These are phyloP conservation scores for Timema cristinae DNA, from an alignment of 2,888 invertebrate genomes.

Conservation along the genomic window DNA sequence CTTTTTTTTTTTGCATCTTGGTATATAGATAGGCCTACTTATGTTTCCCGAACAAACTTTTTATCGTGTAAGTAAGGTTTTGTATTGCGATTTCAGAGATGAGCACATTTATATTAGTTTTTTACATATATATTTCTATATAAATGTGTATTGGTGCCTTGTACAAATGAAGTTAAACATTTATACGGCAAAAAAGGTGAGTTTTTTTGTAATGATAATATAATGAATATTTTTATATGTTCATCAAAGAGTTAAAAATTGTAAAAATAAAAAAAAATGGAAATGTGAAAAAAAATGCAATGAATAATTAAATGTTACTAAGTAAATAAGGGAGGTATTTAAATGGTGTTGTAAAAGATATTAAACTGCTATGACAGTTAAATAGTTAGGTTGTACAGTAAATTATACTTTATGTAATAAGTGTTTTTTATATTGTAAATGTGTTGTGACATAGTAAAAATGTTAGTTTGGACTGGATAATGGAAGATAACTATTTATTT, in stretches of 20 bases:
- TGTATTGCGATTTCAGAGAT: constrained; percentile 29
- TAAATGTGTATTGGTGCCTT: constrained; percentile 49
- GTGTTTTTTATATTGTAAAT: background rate
- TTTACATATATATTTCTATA: constrained; percentile 30
- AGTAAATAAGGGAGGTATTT: constrained; percentile 25
- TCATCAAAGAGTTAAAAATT: constrained; percentile 36
- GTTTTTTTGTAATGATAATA: constrained; percentile 63
- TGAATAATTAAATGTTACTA: constrained; percentile 20
- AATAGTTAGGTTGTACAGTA: constrained; percentile 12
- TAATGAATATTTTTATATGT: constrained; percentile 69
- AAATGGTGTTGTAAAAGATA: constrained; percentile 27
- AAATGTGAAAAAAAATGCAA: constrained; percentile 26
- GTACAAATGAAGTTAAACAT: constrained; percentile 46
- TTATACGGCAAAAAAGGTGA: constrained; percentile 58
- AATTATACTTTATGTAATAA: constrained; percentile 11
- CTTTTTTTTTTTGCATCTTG: no score
- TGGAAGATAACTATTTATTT: no score
- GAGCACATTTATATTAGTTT: constrained; percentile 26
- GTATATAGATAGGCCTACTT: no score
- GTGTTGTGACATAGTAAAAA: no score
- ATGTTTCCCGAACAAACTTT: background rate
- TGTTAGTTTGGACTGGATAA: no score
- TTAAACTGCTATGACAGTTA: constrained; percentile 20
- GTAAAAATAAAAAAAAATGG: constrained; percentile 21
- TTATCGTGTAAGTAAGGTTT: constrained; percentile 15